Percentiles rank a stretch among this genome's conserved stretches.
Evolutionary conservation across 2,888 invertebrate genomes (phyloP).

Genomic region (Polydrusus pterygomalis): DNA sequence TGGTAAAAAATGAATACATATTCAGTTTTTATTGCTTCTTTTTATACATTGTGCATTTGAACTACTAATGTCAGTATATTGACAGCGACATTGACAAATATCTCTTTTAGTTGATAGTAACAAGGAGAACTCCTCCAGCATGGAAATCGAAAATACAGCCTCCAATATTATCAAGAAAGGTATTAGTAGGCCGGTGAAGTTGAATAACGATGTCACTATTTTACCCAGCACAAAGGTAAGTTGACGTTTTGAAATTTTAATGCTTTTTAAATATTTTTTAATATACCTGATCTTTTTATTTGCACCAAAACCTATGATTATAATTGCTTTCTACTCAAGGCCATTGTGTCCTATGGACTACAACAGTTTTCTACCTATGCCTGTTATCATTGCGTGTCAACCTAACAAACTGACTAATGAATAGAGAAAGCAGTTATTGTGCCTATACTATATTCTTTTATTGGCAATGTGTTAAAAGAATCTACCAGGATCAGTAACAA

Average conservation of each 20-base stretch:
- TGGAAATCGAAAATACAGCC: constrained; percentile 38
- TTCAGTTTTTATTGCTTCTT: too few species aligned
- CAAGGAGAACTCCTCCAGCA: constrained; percentile 60
- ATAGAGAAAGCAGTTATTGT: too few species aligned
- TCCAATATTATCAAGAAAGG: constrained; percentile 58
- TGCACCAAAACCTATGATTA: not conserved
- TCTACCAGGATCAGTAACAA: too few species aligned
- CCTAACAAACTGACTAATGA: too few species aligned
- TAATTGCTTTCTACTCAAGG: too few species aligned
- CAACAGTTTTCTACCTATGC: too few species aligned
- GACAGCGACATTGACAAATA: constrained; percentile 22
- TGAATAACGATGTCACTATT: constrained; percentile 63
- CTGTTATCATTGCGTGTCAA: too few species aligned
- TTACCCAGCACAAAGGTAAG: constrained; percentile 60
- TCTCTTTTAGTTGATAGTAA: constrained; percentile 59
- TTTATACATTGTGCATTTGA: constrained; percentile 21
- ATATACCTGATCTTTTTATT: not conserved
- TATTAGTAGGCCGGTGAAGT: constrained; percentile 60
- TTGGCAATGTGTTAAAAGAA: too few species aligned
- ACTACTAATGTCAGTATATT: constrained; percentile 17
- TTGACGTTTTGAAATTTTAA: not conserved
- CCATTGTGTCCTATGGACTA: too few species aligned
- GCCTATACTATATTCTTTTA: too few species aligned
- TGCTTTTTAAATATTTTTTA: not conserved
- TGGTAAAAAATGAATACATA: too few species aligned